These are phyloP conservation scores for Athalia rosae DNA, from an alignment of 2,888 invertebrate species.

Conservation along the genomic window DNA sequence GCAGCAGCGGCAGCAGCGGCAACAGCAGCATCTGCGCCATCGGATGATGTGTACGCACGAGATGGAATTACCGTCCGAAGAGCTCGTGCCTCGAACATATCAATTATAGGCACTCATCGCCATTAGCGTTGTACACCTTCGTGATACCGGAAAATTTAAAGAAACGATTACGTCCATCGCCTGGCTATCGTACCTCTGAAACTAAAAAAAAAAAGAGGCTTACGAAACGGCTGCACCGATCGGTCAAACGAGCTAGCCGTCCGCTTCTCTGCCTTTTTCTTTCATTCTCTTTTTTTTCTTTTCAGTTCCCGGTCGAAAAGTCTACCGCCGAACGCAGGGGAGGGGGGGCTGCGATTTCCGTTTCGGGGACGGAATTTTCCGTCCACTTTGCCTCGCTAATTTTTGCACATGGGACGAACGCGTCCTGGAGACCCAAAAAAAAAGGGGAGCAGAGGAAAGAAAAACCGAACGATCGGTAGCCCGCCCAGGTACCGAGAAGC, in stretches of 20 bases:
- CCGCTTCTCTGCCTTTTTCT: too few relatives aligned
- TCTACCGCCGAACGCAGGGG: too few relatives aligned
- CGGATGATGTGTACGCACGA: background rate
- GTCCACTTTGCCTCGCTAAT: too few relatives aligned
- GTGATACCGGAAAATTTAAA: constrained; percentile 18
- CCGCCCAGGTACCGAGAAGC: constrained; percentile 32
- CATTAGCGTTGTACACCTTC: constrained; percentile 17
- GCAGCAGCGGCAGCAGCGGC: background rate
- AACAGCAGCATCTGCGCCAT: background rate
- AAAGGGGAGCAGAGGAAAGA: background rate
- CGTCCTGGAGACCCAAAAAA: background rate
- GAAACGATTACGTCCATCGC: constrained; percentile 12
- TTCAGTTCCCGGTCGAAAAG: too few relatives aligned
- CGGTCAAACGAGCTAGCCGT: too few relatives aligned
- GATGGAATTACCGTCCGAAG: background rate
- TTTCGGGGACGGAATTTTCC: background rate
- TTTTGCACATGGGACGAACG: too few relatives aligned
- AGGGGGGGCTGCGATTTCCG: too few relatives aligned
- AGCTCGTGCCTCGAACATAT: constrained; percentile 19
- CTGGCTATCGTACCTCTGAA: too few relatives aligned
- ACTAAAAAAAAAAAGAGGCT: too few relatives aligned
- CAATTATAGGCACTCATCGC: constrained; percentile 25
- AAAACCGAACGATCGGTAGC: background rate
- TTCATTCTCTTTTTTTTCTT: too few relatives aligned
- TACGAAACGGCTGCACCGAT: too few relatives aligned